phyloP scores from a whole-genome alignment of 2,113 vertebrate species.

The Ranitomeya variabilis region DNA sequence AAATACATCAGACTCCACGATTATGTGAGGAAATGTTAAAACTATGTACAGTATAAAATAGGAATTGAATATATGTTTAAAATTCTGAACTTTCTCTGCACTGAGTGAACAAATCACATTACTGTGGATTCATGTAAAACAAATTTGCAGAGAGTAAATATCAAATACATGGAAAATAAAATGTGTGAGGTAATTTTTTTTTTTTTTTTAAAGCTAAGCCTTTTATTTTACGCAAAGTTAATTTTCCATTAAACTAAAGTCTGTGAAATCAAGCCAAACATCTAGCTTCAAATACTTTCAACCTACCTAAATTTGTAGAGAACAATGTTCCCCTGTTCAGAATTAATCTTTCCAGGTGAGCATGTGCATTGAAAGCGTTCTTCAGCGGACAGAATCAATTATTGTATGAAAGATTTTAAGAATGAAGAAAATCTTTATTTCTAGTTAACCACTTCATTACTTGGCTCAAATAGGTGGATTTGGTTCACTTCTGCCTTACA shows the following conservation, averaged over 20 bases:
- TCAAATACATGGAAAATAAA: conserved; percentile 63
- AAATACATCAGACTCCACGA: neutral
- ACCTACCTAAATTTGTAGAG: conserved; percentile 26
- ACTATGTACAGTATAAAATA: neutral
- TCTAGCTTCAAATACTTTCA: conserved; percentile 55
- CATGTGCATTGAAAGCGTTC: neutral
- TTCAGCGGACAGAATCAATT: neutral
- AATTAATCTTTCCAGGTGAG: conserved; percentile 22
- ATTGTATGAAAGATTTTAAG: neutral
- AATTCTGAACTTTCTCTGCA: conserved; percentile 60
- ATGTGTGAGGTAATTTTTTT: conserved; percentile 53
- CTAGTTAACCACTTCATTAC: neutral
- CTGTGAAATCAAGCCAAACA: conserved; percentile 61
- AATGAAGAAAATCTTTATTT: neutral
- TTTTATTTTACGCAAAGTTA: conserved; percentile 63
- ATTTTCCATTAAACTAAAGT: conserved; percentile 63
- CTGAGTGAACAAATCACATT: conserved; percentile 60
- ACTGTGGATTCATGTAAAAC: conserved; percentile 60
- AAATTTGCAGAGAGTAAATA: conserved; percentile 62
- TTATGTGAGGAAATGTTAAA: neutral
- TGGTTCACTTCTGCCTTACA: too few species aligned
- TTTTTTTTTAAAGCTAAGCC: conserved; percentile 45
- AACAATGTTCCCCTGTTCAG: conserved; percentile 37
- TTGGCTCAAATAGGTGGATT: too few species aligned
- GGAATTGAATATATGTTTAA: conserved; percentile 25